phyloP scores from a whole-genome alignment of 1,140 invertebrate species.

The Drosophila nasuta region DNA sequence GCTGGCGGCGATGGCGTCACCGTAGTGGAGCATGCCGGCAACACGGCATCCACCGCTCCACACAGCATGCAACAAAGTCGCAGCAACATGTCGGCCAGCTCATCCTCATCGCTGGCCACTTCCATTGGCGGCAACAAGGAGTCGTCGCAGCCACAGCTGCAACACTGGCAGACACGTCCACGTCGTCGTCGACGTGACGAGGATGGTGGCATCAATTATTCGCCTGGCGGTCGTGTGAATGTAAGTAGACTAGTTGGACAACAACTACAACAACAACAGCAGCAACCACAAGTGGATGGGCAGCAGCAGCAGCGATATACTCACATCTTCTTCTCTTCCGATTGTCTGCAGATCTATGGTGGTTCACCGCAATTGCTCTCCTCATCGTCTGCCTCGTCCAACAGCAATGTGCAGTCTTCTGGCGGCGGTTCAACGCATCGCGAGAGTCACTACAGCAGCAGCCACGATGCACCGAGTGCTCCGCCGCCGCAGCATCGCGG shows the following conservation, averaged over 20 bases:
- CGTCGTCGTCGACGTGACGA: constrained; percentile 81
- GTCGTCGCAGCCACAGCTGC: constrained; percentile 32
- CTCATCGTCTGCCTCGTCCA: constrained; percentile 59
- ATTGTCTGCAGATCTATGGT: constrained; percentile 62
- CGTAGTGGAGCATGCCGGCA: constrained; percentile 51
- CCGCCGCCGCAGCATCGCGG: constrained; percentile 73
- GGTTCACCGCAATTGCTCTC: constrained; percentile 65
- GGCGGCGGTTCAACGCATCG: constrained; percentile 48
- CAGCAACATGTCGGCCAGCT: constrained; percentile 72
- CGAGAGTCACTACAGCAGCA: constrained; percentile 53
- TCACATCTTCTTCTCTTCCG: background rate
- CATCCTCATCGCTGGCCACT: constrained; percentile 73
- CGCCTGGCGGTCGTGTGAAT: constrained; percentile 73
- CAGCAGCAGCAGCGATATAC: background rate
- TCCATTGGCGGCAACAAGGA: constrained; percentile 72
- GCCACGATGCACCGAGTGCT: constrained; percentile 53
- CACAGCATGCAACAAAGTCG: constrained; percentile 50
- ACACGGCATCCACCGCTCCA: constrained; percentile 16
- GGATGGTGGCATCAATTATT: constrained; percentile 69
- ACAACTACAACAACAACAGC: background rate
- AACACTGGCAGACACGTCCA: constrained; percentile 73
- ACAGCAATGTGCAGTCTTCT: constrained; percentile 53
- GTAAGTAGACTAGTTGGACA: constrained; percentile 54
- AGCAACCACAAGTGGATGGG: background rate
- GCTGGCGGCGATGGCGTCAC: constrained; percentile 12